Evolutionary conservation across 92 coral and sea anemone genomes (phyloP).

Genomic region (Anthopleura xanthogrammica): DNA sequence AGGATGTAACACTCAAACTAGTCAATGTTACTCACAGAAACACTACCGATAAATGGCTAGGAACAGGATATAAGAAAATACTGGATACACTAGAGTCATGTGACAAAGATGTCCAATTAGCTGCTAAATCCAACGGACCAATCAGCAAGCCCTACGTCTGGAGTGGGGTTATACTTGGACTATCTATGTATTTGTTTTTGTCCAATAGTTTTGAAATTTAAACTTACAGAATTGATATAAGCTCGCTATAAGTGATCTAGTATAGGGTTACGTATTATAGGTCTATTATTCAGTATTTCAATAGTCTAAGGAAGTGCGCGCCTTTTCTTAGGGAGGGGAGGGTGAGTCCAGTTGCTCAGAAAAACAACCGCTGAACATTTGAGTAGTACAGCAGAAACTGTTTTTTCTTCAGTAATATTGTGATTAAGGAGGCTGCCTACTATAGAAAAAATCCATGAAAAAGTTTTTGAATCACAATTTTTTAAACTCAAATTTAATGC

Average conservation of each 20-base stretch:
- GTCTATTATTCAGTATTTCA: too few species aligned
- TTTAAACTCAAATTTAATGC: too few species aligned
- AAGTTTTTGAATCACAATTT: too few species aligned
- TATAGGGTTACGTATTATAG: too few species aligned
- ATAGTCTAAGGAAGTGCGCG: too few species aligned
- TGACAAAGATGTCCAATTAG: slow-evolving; percentile 14
- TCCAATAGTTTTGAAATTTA: not conserved
- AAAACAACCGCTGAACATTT: too few species aligned
- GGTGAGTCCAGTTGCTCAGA: too few species aligned
- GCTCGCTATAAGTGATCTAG: not conserved
- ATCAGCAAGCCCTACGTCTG: not conserved
- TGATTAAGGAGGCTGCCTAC: too few species aligned
- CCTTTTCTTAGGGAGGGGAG: too few species aligned
- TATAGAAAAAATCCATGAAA: too few species aligned
- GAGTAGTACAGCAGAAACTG: too few species aligned
- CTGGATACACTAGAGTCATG: slow-evolving; percentile 48
- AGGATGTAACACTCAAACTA: slow-evolving; percentile 47
- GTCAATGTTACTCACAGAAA: slow-evolving; percentile 48
- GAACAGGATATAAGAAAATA: slow-evolving; percentile 26
- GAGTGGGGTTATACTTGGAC: not conserved
- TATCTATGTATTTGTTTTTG: not conserved
- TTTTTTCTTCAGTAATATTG: too few species aligned
- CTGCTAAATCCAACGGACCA: slow-evolving; percentile 31
- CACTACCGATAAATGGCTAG: slow-evolving; percentile 58
- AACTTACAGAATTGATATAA: not conserved